A percentile compares a stretch with the other conserved stretches of the same genome.
These are phyloP conservation scores for Drosophila pseudotalamancana DNA, from an alignment of 2,888 invertebrate species.

Conservation along the genomic window DNA sequence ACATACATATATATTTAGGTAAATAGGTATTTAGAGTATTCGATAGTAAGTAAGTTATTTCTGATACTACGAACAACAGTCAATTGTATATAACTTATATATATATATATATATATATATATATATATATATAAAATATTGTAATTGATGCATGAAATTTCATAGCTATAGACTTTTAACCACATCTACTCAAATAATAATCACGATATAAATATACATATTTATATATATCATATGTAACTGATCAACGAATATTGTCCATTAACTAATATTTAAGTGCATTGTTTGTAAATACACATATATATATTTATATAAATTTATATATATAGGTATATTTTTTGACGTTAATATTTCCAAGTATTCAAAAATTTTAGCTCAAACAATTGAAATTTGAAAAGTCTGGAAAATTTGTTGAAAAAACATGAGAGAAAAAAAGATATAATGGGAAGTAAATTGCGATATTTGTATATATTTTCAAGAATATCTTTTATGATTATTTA, in stretches of 20 bases:
- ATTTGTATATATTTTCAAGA: slow-evolving; percentile 8
- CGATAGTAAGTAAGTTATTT: neutral
- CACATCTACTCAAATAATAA: slow-evolving; percentile 16
- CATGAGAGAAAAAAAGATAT: neutral
- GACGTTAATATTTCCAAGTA: slow-evolving; percentile 23
- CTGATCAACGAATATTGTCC: slow-evolving; percentile 48
- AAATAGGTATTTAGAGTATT: slow-evolving; percentile 4
- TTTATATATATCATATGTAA: slow-evolving; percentile 14
- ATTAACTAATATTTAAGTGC: slow-evolving; percentile 15
- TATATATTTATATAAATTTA: neutral
- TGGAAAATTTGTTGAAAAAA: slow-evolving; percentile 33
- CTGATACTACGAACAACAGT: slow-evolving; percentile 10
- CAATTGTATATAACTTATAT: slow-evolving; percentile 25
- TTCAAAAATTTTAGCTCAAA: slow-evolving; percentile 37
- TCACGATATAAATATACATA: neutral
- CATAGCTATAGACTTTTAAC: slow-evolving; percentile 12
- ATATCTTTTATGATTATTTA: slow-evolving; percentile 48
- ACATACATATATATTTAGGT: slow-evolving; percentile 4
- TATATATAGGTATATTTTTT: slow-evolving; percentile 9
- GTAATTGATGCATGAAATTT: slow-evolving; percentile 41
- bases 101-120: slow-evolving; percentile 14
- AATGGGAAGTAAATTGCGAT: slow-evolving; percentile 26
- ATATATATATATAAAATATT: slow-evolving; percentile 15
- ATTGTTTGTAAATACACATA: neutral
- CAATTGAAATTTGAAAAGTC: slow-evolving; percentile 55